Percentiles rank a stretch among this genome's conserved stretches.
These are phyloP conservation scores for Brachypodius melanocephalos DNA, from an alignment of 2,113 vertebrate genomes.

Conservation along the genomic window DNA sequence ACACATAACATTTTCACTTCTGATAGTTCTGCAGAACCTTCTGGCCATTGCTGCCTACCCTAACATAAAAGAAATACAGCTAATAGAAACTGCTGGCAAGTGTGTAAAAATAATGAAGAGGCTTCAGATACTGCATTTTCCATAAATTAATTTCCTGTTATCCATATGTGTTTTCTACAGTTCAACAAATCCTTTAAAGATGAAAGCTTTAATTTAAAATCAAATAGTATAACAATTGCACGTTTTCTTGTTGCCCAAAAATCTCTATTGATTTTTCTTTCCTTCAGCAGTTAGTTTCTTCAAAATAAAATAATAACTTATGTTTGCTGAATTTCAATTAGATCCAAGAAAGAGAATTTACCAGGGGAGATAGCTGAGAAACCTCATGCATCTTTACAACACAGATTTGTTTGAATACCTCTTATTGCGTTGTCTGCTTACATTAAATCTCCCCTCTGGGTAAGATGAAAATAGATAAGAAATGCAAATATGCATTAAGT, in stretches of 20 bases:
- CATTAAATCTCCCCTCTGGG: background rate
- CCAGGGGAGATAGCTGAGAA: background rate
- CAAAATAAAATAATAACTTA: background rate
- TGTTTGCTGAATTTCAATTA: background rate
- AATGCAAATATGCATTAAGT: background rate
- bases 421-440: background rate
- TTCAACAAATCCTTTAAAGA: background rate
- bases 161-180: background rate
- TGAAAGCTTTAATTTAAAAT: background rate
- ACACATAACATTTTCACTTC: background rate
- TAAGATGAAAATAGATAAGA: background rate
- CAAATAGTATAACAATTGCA: background rate
- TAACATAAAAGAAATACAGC: background rate
- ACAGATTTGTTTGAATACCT: background rate
- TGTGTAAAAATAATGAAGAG: background rate
- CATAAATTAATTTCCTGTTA: background rate
- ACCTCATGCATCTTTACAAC: background rate
- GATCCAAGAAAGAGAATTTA: background rate
- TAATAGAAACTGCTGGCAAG: background rate
- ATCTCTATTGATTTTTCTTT: background rate
- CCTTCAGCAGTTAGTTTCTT: background rate
- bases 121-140: background rate
- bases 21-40: background rate
- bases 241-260: background rate
- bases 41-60: background rate